Conservation (phyloP, 2,113 vertebrate species). For the Nothocercus nigrocapillus region DNA sequence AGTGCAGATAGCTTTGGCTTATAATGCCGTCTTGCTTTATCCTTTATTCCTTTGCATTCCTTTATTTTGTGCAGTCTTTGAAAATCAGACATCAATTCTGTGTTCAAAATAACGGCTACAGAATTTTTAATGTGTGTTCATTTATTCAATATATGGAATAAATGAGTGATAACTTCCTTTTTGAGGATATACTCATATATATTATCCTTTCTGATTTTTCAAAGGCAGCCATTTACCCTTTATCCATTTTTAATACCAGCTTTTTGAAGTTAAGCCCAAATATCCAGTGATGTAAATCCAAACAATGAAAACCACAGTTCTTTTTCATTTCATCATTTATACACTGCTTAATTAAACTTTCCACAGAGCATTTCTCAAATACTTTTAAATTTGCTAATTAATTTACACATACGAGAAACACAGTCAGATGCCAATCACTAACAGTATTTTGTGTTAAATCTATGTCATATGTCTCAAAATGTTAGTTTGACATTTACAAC, state of each 20-base stretch:
- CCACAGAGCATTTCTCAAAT: background rate
- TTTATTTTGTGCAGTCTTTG: background rate
- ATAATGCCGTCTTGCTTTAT: background rate
- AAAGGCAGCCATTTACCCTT: background rate
- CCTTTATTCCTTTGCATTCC: background rate
- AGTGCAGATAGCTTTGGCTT: background rate
- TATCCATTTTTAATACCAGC: background rate
- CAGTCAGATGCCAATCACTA: background rate
- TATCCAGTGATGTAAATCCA: background rate
- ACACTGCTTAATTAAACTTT: background rate
- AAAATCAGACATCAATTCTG: background rate
- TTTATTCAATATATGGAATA: background rate
- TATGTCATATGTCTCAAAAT: background rate
- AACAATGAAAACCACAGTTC: background rate
- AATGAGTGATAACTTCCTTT: background rate
- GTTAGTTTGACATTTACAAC: background rate
- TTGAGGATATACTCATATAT: background rate
- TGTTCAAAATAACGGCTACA: background rate
- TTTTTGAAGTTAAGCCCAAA: background rate
- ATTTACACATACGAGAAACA: background rate
- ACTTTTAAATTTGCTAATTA: background rate
- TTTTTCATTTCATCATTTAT: background rate
- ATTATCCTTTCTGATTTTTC: background rate
- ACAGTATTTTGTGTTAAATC: background rate
- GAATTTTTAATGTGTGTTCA: background rate